These are phyloP conservation scores for Eurystomus glaucurus DNA, from an alignment of 2,797 vertebrate genomes.

Conservation along the genomic window DNA sequence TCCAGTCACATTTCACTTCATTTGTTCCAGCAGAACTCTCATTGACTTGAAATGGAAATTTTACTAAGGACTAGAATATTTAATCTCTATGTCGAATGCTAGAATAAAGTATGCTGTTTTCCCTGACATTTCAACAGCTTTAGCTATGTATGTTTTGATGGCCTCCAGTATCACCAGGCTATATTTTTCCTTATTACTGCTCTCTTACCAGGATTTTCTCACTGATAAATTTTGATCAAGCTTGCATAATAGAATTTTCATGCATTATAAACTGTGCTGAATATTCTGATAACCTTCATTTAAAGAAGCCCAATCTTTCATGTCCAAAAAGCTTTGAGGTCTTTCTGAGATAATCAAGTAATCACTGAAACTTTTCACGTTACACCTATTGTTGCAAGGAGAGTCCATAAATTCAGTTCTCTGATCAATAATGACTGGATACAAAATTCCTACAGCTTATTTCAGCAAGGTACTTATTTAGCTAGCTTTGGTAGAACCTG, in stretches of 20 bases:
- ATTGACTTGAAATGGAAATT: slow-evolving; percentile 1
- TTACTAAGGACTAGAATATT: background rate
- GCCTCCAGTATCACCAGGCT: background rate
- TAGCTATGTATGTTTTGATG: background rate
- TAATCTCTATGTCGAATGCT: background rate
- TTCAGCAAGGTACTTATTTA: slow-evolving; percentile 47
- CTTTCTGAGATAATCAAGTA: slow-evolving; percentile 62
- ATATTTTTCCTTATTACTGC: slow-evolving; percentile 33
- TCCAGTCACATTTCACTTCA: background rate
- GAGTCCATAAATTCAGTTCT: slow-evolving; percentile 72
- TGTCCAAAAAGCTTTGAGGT: slow-evolving; percentile 48
- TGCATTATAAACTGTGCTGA: slow-evolving; percentile 61
- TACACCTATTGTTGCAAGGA: background rate
- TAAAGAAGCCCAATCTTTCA: slow-evolving; percentile 66
- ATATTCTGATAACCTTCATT: slow-evolving; percentile 71
- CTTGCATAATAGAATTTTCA: slow-evolving; percentile 64
- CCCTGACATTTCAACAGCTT: slow-evolving; percentile 12
- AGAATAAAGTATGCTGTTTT: background rate
- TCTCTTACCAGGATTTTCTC: slow-evolving; percentile 37
- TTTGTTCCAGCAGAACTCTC: background rate
- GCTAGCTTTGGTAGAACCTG: slow-evolving; percentile 16
- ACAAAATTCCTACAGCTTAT: slow-evolving; percentile 39
- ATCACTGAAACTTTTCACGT: slow-evolving; percentile 50
- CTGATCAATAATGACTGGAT: slow-evolving; percentile 48
- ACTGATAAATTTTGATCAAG: slow-evolving; percentile 52